Conservation (phyloP, 2,888 invertebrate species). For the Argyra leucocephala region DNA sequence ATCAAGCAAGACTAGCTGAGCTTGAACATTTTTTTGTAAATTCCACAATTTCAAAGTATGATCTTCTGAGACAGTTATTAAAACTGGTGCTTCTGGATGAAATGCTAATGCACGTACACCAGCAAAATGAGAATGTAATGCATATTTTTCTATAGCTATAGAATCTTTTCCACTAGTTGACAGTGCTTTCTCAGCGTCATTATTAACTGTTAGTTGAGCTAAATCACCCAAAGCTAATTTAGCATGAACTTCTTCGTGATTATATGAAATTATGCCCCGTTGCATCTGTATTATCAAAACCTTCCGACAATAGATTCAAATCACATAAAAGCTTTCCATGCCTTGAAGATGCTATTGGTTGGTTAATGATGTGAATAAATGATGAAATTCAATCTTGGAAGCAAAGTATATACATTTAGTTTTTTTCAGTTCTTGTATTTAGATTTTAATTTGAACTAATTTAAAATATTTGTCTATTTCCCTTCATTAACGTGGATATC, state of each 20-base stretch:
- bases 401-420: too few relatives aligned
- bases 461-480: too few relatives aligned
- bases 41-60: conserved; percentile 99
- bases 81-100: conserved; percentile 89
- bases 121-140: conserved; percentile 87
- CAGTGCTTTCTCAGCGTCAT: conserved; percentile 86
- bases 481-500: too few relatives aligned
- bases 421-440: too few relatives aligned
- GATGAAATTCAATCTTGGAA: too few relatives aligned
- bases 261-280: conserved; percentile 35
- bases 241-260: conserved; percentile 57
- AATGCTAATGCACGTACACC: conserved; percentile 83
- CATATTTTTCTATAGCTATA: conserved; percentile 87
- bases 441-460: too few relatives aligned
- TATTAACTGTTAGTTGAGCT: conserved; percentile 92
- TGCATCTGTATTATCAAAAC: conserved; percentile 27
- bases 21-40: conserved; percentile 93
- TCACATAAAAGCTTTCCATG: conserved; percentile 93
- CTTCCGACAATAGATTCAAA: conserved; percentile 84
- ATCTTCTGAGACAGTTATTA: conserved; percentile 97
- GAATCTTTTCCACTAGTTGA: conserved; percentile 64
- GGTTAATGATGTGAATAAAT: too few relatives aligned
- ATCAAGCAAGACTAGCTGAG: conserved; percentile 86
- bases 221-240: conserved; percentile 87
- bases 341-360: too few relatives aligned